Conservation (phyloP, 2,888 invertebrate genomes). For the Leucania comma region DNA sequence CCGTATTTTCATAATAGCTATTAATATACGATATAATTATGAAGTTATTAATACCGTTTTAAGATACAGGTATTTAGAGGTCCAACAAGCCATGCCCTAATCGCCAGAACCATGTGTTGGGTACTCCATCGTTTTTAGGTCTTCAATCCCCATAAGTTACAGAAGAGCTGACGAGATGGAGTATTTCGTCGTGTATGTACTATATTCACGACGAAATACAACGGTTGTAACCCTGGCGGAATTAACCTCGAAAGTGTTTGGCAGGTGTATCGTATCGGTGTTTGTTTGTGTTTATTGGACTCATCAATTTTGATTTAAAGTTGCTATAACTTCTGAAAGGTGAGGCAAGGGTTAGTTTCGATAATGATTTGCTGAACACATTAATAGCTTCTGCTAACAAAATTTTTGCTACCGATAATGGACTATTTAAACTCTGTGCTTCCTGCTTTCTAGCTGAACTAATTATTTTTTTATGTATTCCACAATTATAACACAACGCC, state of each 20-base stretch:
- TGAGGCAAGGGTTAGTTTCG: conserved; percentile 12
- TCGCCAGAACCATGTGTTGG: no score
- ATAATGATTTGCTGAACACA: conserved; percentile 19
- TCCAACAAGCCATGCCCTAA: no score
- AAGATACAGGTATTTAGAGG: conserved; percentile 1
- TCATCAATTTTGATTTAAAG: conserved; percentile 37
- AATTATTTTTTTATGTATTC: neutral
- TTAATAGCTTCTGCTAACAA: neutral
- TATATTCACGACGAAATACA: no score
- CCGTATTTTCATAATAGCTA: neutral
- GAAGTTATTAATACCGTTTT: neutral
- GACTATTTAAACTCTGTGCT: neutral
- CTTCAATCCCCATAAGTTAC: no score
- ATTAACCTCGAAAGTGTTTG: no score
- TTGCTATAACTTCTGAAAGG: conserved; percentile 27
- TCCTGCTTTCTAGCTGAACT: neutral
- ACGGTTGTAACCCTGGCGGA: no score
- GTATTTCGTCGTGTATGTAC: no score
- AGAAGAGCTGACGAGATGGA: no score
- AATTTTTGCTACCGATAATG: conserved; percentile 1
- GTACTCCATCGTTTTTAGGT: no score
- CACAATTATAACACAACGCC: no score
- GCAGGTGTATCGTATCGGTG: no score
- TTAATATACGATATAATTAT: neutral
- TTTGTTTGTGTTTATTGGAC: conserved; percentile 23